Percentiles rank a stretch among this genome's conserved stretches.
phyloP scores from a whole-genome alignment of 1,140 invertebrate genomes.

The Drosophila paulistorum region DNA sequence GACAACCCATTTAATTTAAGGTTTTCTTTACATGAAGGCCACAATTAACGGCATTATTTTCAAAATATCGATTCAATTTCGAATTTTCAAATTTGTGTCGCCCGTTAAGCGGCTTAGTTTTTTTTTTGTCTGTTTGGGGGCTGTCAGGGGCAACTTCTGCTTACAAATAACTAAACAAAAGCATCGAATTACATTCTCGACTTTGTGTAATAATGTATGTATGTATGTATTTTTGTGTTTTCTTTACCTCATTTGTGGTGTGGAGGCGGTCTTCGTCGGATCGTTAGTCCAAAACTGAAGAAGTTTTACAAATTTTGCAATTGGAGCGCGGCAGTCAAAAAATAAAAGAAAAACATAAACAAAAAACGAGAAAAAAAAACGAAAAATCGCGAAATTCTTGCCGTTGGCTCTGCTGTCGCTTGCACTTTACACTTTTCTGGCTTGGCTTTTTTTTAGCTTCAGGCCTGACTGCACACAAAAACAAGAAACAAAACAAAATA shows the following conservation, averaged over 20 bases:
- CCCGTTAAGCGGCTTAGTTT: constrained; percentile 57
- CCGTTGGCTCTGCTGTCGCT: constrained; percentile 36
- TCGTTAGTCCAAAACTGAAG: constrained; percentile 31
- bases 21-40: constrained; percentile 38
- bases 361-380: constrained; percentile 38
- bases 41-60: constrained; percentile 49
- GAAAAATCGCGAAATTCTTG: constrained; percentile 50
- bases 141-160: constrained; percentile 39
- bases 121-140: not conserved
- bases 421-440: constrained; percentile 80
- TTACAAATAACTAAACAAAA: constrained; percentile 40
- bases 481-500: constrained; percentile 1
- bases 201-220: not conserved
- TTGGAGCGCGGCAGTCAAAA: constrained; percentile 56
- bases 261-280: constrained; percentile 41
- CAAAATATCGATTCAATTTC: constrained; percentile 17
- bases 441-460: constrained; percentile 43
- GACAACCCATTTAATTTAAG: constrained; percentile 9
- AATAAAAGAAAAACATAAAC: constrained; percentile 28
- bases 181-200: constrained; percentile 40
- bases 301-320: constrained; percentile 46
- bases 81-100: constrained; percentile 44
- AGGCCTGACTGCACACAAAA: constrained; percentile 42
- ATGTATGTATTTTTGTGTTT: not conserved
- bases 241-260: constrained; percentile 74